Evolutionary conservation across 53 echinoderm and acorn worm genomes (phyloP), one percentile per base, ranked within the genome.

Genomic region (Mesocentrotus franciscanus): DNA sequence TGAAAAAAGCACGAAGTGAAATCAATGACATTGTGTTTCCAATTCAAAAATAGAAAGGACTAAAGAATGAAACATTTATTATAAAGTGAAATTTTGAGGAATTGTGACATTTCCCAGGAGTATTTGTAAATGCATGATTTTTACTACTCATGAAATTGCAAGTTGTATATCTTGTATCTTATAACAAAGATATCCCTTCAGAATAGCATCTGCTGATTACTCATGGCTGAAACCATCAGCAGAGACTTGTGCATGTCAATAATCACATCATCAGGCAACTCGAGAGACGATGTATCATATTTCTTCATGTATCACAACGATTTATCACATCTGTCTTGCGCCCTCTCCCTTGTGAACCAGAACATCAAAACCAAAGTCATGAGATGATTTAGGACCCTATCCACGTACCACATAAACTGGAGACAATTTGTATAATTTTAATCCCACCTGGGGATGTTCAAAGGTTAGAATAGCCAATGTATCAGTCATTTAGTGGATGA

Each of bases 381-480:
- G 22, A n/a, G 9, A 10, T 34, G 32, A 78, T 78, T 81, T 81
- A 81, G 20, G 81, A 42, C 30, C 32, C 24, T 24, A 42, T 42
- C 81, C 39, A 17, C 18, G 16, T 81, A 18, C 0, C 12, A 30
- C 76, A 75, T 32, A 74, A 74, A 30, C 29, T 74, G 32, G 29
- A 81, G 81, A 81, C 81, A 42, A 81, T 81, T 81, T 8, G 14
- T 81, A 42, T 81, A 18, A 81, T 36, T 81, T 17, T 81, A 81
- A 36, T 81, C 22, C 42, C 42, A 81, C 81, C 18, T 42, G 18
- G 81, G 36, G 20, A 81, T 81, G 9, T 18, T 81, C 81, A 81
- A 81, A 81, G 81, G 42, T 81, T 81, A 81, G 81, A 81, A 81
- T 42, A 42, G 42, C 81, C 81, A 81, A 20, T 36, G 15, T 42